Conservation (phyloP, 2,888 invertebrate genomes). For the Dione juno region DNA sequence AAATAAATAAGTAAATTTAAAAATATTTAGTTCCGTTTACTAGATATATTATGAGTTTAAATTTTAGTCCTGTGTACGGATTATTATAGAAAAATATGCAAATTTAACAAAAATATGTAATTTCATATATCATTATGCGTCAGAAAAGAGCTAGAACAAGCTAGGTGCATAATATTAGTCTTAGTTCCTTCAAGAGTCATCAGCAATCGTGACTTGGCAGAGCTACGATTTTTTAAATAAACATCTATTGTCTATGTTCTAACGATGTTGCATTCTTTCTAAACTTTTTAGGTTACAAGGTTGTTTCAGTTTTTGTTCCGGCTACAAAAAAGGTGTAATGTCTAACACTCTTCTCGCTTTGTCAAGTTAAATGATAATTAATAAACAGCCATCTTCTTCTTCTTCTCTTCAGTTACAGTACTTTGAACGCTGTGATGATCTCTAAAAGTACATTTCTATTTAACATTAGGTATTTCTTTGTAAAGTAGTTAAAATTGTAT, state of each 20-base stretch:
- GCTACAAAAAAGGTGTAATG: conserved; percentile 25
- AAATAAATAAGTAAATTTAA: neutral
- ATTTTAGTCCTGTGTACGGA: too few species aligned
- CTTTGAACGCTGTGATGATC: conserved; percentile 32
- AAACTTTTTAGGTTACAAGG: conserved; percentile 41
- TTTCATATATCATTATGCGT: too few species aligned
- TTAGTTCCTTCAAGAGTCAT: conserved; percentile 17
- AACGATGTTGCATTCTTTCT: conserved; percentile 36
- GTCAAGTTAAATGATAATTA: conserved; percentile 32
- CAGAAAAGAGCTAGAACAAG: neutral
- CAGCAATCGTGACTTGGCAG: conserved; percentile 40
- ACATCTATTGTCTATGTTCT: conserved; percentile 38
- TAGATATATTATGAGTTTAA: too few species aligned
- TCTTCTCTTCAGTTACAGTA: too few species aligned
- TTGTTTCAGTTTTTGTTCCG: conserved; percentile 36
- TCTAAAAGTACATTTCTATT: conserved; percentile 35
- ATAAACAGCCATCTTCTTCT: conserved; percentile 32
- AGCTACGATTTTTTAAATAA: conserved; percentile 35
- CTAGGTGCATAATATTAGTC: neutral
- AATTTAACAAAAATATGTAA: too few species aligned
- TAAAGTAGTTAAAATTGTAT: neutral
- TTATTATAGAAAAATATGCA: too few species aligned
- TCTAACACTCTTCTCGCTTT: conserved; percentile 33
- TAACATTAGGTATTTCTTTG: conserved; percentile 22
- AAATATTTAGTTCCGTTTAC: neutral